These are phyloP conservation scores for Antigone vipio DNA, from an alignment of 2,113 vertebrate species.

Conservation along the genomic window DNA sequence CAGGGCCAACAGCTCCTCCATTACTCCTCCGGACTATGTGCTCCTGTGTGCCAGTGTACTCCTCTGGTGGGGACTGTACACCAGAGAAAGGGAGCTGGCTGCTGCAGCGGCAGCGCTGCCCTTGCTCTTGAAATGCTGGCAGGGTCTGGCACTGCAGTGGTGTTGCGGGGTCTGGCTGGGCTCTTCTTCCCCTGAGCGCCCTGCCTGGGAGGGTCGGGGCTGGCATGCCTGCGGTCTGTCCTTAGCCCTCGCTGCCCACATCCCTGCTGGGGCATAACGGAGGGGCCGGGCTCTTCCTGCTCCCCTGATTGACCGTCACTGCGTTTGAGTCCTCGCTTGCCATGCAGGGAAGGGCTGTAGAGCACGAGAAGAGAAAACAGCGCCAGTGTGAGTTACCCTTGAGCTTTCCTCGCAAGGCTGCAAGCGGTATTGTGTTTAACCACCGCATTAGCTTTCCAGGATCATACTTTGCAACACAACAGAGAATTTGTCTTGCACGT, in stretches of 20 bases:
- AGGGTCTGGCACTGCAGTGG: background rate
- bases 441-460: conserved; percentile 30
- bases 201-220: background rate
- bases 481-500: conserved; percentile 33
- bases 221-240: background rate
- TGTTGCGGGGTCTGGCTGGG: fast-evolving
- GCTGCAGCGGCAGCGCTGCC: background rate
- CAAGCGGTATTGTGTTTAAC: conserved; percentile 14
- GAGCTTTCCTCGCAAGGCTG: background rate
- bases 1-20: background rate
- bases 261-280: background rate
- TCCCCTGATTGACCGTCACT: background rate
- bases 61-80: background rate
- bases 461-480: conserved; percentile 51
- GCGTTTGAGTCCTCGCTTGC: background rate
- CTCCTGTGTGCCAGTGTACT: background rate
- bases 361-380: background rate
- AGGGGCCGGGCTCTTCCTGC: background rate
- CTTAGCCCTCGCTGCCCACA: background rate
- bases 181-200: background rate
- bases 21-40: background rate
- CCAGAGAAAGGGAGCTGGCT: background rate
- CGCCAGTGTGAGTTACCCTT: background rate
- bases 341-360: background rate
- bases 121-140: background rate